Base-by-base conservation (phyloP, 2,888 invertebrate genomes). In the Sialis lutaria region DNA sequence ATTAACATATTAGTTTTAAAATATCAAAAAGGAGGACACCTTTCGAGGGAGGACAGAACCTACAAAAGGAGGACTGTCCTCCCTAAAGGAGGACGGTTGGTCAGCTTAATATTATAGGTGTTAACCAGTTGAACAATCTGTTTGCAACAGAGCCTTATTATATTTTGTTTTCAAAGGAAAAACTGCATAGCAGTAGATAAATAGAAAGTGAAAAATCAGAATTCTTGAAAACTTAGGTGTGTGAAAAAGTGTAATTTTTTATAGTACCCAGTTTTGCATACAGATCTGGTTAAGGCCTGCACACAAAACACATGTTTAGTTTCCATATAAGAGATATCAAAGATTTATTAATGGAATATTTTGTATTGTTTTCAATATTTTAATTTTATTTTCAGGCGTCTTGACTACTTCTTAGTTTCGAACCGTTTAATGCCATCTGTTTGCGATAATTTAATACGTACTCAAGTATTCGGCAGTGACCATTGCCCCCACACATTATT, bases 391-490 rank as follows among this genome's bases (percentile, higher is more conserved):
- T 72, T 54, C 69, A 89, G 89, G 92, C 77, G 98, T 57, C 68
- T 98, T 60, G 98, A 98, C 67, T 98, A 98, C 65, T 96, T 90
- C 63, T 73, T 98, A 45, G 68, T 91, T 6, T 95, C 96, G 0
- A 73, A 92, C 57, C 73, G 84, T 46, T 70, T 96, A 30, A 61
- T 79, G 54, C 69, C 80, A 1, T 74, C 82, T 34, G 64, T 97
- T 39, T 89, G 90, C 59, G 95, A 96, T 64, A 85, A 75, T 59
- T 70, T 82, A 22, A 91, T 96, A 54, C 74, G 90, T 43, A 75
- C 73, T 47, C 68, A 82, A 53, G 83, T 95, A 5, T 77, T 75
- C 60, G 97, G 97, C 37, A 95, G 93, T 60, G 97, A 98, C 64
- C 97, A 98, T 66, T 97, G 96, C 61, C 97, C 97, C 0, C 75